Base-by-base conservation (phyloP, 2,113 vertebrate species). In the Pluvialis apricaria region DNA sequence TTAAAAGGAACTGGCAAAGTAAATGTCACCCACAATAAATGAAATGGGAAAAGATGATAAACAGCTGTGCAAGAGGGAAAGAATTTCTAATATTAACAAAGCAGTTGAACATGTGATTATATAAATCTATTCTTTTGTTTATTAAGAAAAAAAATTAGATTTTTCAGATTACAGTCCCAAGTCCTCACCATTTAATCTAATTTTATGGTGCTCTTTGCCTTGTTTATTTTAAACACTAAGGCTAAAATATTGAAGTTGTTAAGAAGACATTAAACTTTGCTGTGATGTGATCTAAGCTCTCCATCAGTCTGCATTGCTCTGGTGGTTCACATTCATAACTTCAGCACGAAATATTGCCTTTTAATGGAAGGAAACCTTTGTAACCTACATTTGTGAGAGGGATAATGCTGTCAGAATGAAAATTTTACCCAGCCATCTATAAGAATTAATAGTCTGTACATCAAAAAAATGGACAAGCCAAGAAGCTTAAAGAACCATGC, bases 191-290 rank as follows among this genome's bases (percentile, higher is more conserved):
- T 80, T 51, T 65, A 49, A 78, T 87, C 57, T 82, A 47, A 70
- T 85, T 93, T 96, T 86, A 77, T 94, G 8, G 11, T 79, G 11
- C 6, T 22, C 29, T 60, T 83, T 94, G 16, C 38, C 26, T 88
- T 82, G 44, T 87, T 87, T 95, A 73, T 94, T 84, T 93, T 95
- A 89, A 82, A 60, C 22, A 64, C 51, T 66, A 86, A 92, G 69
- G 11, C 15, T 95, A 92, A 88, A 65, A 55, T 89, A 92, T 10
- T 87, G 26, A 51, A 84, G 22, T n/a, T 60, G 17, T 82, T 89
- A 85, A 68, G 75, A 82, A 81, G 42, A 75, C 6, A 29, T n/a
- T 51, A 88, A 75, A 45, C 9, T 94, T 95, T 21, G 9, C 79
- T 94, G 49, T 82, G 72, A 65, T 54, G 7, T 61, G 5, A 78